A percentile compares a stretch with the other conserved stretches of the same genome.
Conservation (phyloP, 1,140 invertebrate genomes). For the Pogonomyrmex barbatus region DNA sequence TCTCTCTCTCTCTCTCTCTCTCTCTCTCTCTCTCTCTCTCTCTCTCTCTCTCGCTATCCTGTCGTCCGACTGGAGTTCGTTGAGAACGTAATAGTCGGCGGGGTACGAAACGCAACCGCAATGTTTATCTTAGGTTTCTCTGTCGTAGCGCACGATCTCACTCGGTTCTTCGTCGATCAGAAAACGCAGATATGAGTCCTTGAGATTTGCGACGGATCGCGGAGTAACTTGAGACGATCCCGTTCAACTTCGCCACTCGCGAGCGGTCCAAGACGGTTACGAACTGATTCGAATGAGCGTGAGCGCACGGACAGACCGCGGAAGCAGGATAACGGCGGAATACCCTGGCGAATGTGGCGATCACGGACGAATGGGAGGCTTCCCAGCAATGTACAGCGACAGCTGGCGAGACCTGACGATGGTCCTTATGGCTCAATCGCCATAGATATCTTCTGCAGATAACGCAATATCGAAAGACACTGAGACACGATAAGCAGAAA, state of each 20-base stretch:
- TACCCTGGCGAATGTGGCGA: not conserved
- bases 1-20: too few species aligned
- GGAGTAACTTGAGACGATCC: not conserved
- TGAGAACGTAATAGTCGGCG: not conserved
- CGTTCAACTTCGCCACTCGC: not conserved
- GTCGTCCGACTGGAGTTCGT: not conserved
- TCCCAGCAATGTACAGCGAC: slow-evolving; percentile 66
- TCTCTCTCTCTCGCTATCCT: not conserved
- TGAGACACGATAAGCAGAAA: too few species aligned
- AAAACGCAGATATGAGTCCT: not conserved
- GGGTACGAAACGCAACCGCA: not conserved
- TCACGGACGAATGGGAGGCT: not conserved
- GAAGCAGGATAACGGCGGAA: slow-evolving; percentile 35
- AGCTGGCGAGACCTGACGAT: slow-evolving; percentile 60
- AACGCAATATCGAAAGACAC: not conserved
- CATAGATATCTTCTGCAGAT: slow-evolving; percentile 31
- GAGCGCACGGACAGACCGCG: not conserved
- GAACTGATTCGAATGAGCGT: slow-evolving; percentile 17
- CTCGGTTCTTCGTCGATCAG: not conserved
- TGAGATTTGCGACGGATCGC: not conserved
- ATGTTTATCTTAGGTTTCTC: not conserved
- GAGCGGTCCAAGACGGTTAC: not conserved
- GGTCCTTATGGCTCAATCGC: slow-evolving; percentile 42
- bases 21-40: too few species aligned
- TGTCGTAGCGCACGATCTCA: not conserved